Evolutionary conservation across 2,113 vertebrate species (phyloP).

Genomic region (Triplophysa tibetana): DNA sequence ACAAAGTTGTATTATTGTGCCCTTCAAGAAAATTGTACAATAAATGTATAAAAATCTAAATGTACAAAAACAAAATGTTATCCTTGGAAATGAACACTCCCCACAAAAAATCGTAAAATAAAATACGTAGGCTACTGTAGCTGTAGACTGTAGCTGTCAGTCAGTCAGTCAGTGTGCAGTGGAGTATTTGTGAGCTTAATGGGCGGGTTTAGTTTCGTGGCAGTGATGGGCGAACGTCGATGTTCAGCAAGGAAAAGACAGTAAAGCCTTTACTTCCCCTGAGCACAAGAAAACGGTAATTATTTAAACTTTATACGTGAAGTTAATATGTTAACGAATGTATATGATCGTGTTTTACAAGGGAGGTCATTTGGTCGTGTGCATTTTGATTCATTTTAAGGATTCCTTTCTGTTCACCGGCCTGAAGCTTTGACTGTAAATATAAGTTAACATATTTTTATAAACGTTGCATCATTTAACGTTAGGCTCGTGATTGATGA

Average conservation of each 20-base stretch:
- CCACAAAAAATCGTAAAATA: too few species aligned
- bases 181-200: neutral
- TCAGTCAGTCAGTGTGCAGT: neutral
- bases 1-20: too few species aligned
- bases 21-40: too few species aligned
- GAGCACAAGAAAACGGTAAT: conserved; percentile 33
- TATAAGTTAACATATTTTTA: neutral
- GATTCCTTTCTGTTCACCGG: neutral
- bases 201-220: conserved; percentile 37
- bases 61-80: too few species aligned
- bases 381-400: neutral
- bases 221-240: conserved; percentile 30
- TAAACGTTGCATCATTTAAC: neutral
- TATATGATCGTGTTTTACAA: neutral
- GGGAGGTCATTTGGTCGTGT: neutral
- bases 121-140: too few species aligned
- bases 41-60: too few species aligned
- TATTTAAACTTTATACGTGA: neutral
- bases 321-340: neutral
- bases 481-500: neutral
- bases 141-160: too few species aligned
- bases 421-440: conserved; percentile 22
- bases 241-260: conserved; percentile 30
- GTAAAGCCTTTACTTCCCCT: conserved; percentile 9
- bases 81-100: too few species aligned